These are phyloP conservation scores for Crocidura indochinensis DNA, from an alignment of 2,797 vertebrate genomes.

Conservation along the genomic window DNA sequence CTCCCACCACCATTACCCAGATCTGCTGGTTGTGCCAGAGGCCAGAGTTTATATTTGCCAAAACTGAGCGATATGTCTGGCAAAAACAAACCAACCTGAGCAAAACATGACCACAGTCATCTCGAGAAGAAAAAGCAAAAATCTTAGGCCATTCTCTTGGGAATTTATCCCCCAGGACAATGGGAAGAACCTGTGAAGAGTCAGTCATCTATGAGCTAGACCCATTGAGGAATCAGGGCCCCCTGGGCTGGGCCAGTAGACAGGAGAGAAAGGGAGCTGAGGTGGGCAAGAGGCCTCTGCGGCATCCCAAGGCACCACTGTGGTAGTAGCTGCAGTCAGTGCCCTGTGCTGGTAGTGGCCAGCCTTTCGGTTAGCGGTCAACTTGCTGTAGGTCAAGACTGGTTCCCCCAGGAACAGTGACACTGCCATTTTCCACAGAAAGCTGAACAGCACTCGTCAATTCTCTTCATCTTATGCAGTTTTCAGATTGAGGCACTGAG, in stretches of 20 bases:
- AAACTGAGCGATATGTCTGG: neutral
- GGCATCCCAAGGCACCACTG: neutral
- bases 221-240: neutral
- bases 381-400: neutral
- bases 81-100: too few relatives aligned
- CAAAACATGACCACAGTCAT: neutral
- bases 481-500: neutral
- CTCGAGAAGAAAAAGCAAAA: neutral
- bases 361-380: neutral
- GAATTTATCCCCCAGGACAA: neutral
- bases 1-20: neutral
- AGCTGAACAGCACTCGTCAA: neutral
- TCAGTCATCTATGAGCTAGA: neutral
- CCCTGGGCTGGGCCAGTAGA: neutral
- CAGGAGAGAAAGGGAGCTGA: neutral
- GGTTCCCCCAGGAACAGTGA: too few relatives aligned
- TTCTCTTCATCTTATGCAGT: neutral
- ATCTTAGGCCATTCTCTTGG: neutral
- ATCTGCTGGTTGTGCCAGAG: neutral
- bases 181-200: neutral
- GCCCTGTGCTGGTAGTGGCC: neutral
- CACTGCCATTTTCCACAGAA: neutral
- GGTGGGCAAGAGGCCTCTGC: neutral
- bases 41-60: neutral
- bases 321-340: neutral